A percentile compares a stretch with the other conserved stretches of the same genome.
These are phyloP conservation scores for Biston betularia DNA, from an alignment of 2,888 invertebrate genomes.

Conservation along the genomic window DNA sequence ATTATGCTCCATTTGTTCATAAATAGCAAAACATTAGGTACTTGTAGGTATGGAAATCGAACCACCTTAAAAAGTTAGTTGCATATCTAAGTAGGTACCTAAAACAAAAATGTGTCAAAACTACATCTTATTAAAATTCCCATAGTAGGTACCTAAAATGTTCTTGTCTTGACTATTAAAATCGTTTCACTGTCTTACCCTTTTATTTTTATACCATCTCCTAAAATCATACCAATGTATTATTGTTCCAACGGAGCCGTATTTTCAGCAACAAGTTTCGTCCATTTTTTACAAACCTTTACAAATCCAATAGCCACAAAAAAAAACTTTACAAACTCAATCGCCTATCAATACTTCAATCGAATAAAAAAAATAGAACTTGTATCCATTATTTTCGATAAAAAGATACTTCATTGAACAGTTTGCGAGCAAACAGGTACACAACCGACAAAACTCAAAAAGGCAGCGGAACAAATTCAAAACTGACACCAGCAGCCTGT, in stretches of 20 bases:
- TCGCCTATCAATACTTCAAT: constrained; percentile 12
- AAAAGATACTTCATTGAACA: constrained; percentile 37
- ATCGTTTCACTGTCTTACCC: neutral
- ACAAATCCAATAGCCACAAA: constrained; percentile 3
- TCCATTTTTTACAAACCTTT: neutral
- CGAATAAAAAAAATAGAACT: constrained; percentile 4
- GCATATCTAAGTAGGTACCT: too few relatives aligned
- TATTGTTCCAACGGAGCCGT: neutral
- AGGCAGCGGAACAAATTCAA: constrained; percentile 57
- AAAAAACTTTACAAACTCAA: constrained; percentile 23
- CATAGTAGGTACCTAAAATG: too few relatives aligned
- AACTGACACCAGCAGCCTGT: constrained; percentile 54
- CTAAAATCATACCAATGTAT: constrained; percentile 1
- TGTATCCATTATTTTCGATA: constrained; percentile 22
- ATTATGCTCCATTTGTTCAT: too few relatives aligned
- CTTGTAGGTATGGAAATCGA: too few relatives aligned
- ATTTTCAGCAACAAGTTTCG: neutral
- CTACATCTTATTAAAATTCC: too few relatives aligned
- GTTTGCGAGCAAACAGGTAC: constrained; percentile 39
- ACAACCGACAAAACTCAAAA: constrained; percentile 39
- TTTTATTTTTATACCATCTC: constrained; percentile 4
- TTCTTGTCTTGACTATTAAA: neutral
- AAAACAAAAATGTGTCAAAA: too few relatives aligned
- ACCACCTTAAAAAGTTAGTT: too few relatives aligned
- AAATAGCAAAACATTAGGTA: too few relatives aligned